Conservation (phyloP, 2,797 vertebrate genomes). For the Buphagus erythrorhynchus region DNA sequence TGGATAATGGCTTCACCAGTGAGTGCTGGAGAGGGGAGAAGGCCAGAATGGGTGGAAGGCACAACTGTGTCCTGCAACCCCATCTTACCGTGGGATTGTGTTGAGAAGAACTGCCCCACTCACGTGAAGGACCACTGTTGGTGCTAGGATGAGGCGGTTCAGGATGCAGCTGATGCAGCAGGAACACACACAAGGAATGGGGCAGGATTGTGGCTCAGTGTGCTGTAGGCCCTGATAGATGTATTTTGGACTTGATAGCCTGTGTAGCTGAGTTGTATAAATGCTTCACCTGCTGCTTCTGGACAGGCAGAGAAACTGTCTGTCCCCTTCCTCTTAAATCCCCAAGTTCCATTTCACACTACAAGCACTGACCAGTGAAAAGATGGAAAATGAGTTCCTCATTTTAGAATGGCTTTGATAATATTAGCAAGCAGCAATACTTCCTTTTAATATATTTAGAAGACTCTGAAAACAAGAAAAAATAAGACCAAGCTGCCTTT, state of each 20-base stretch:
- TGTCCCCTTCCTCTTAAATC: background rate
- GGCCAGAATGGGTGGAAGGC: background rate
- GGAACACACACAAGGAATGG: background rate
- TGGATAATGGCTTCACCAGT: background rate
- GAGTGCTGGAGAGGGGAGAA: background rate
- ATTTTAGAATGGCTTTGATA: background rate
- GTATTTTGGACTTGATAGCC: background rate
- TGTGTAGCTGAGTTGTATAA: background rate
- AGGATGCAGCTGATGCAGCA: rapidly evolving
- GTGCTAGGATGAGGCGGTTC: rapidly evolving
- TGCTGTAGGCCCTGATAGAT: rapidly evolving
- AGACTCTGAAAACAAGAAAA: background rate
- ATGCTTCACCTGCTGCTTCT: background rate
- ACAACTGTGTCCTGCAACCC: background rate
- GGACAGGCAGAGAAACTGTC: background rate
- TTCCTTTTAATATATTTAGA: background rate
- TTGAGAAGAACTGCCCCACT: background rate
- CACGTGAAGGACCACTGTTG: background rate
- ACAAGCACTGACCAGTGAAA: background rate
- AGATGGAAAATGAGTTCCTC: background rate
- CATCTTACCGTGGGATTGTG: rapidly evolving
- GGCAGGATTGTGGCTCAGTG: rapidly evolving
- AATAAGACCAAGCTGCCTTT: background rate
- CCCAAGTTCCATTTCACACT: background rate
- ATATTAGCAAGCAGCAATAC: background rate